These are phyloP conservation scores for Romanogobio albipinnatus DNA, from an alignment of 2,113 vertebrate genomes.

Conservation along the genomic window DNA sequence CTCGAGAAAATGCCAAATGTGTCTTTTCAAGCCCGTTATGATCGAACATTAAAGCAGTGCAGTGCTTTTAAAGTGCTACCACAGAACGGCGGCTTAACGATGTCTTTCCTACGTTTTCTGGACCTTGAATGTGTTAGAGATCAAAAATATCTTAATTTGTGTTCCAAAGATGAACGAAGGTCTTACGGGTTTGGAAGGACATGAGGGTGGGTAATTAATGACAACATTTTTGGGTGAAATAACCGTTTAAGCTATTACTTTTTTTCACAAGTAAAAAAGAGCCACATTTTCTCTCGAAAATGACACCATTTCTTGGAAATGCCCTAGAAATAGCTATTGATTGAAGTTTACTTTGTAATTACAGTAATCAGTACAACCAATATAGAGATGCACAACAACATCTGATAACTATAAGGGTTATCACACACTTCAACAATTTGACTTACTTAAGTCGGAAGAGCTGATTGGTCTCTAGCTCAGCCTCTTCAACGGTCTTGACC, in stretches of 20 bases:
- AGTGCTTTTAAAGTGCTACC: too few species aligned
- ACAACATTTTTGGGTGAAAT: too few species aligned
- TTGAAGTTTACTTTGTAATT: background rate
- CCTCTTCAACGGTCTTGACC: constrained; percentile 84
- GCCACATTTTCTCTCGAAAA: background rate
- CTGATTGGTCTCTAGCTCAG: constrained; percentile 80
- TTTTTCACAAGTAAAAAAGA: background rate
- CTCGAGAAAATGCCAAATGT: background rate
- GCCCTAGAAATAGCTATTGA: background rate
- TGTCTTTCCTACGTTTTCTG: too few species aligned
- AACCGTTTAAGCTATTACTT: too few species aligned
- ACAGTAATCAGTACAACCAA: background rate
- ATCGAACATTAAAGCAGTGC: background rate
- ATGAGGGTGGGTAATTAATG: too few species aligned
- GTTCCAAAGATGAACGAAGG: too few species aligned
- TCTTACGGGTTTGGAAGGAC: too few species aligned
- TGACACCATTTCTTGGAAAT: background rate
- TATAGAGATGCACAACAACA: background rate
- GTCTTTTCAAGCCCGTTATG: background rate
- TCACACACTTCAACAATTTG: background rate
- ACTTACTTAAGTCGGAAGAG: constrained; percentile 86
- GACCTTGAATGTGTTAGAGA: too few species aligned
- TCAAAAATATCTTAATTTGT: too few species aligned
- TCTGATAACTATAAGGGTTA: background rate
- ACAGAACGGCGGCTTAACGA: too few species aligned